phyloP scores from a whole-genome alignment of 2,797 vertebrate genomes.

The Falco rusticolus region DNA sequence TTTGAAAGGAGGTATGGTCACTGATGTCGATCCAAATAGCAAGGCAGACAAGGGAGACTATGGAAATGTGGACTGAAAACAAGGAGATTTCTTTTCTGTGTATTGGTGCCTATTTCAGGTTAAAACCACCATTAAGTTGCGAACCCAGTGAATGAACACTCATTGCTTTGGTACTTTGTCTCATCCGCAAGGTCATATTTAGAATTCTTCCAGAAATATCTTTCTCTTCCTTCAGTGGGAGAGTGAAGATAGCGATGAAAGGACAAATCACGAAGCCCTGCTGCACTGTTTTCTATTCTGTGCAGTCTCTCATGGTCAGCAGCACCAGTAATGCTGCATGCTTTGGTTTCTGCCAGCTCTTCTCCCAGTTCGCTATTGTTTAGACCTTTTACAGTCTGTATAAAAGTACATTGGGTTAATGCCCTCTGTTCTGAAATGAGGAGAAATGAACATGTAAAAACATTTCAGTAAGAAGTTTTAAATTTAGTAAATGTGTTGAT shows the following conservation, averaged over 20 bases:
- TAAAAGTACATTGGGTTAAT: neutral
- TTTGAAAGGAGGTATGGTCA: neutral
- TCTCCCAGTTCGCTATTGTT: neutral
- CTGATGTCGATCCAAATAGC: neutral
- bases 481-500: neutral
- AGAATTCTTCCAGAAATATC: neutral
- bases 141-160: neutral
- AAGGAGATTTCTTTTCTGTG: neutral
- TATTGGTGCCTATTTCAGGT: neutral
- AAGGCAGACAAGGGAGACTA: neutral
- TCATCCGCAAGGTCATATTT: neutral
- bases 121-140: neutral
- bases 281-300: neutral
- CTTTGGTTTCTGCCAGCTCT: neutral
- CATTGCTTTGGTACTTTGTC: neutral
- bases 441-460: neutral
- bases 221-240: neutral
- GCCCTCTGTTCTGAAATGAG: neutral
- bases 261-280: neutral
- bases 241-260: neutral
- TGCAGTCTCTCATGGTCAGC: neutral
- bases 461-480: neutral
- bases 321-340: neutral
- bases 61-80: neutral
- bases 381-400: neutral